Base-by-base conservation (phyloP, 2,113 vertebrate species). In the Cepphus grylle region DNA sequence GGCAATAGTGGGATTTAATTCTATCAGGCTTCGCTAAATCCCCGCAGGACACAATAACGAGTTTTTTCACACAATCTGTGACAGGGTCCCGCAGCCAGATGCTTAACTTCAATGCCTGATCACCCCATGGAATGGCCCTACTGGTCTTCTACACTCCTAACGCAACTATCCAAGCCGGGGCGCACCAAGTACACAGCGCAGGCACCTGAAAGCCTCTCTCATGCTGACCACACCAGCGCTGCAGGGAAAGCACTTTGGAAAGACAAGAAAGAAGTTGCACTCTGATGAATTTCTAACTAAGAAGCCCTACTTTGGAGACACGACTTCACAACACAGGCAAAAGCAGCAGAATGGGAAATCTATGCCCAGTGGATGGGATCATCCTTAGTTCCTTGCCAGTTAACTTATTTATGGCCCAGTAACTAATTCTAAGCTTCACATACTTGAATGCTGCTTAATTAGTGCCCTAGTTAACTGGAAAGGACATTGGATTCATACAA, bases 151-250 rank as follows among this genome's bases (percentile, higher is more conserved):
- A 12, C 32, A 11, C 7, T 42, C 49, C 61, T 58, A 76, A 6
- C 1, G 4, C 38, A 77, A 50, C 30, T 45, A 53, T 2, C 34
- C 43, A n/a, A 0, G 0, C 11, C 0, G 1, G 71, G 43, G 32
- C 16, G n/a, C 52, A 53, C 30, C 26, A 25, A 34, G 43, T 5
- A 56, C 0, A 0, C 0, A 9, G 45, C 19, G 15, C 0, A 2
- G 22, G n/a, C 71, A 91, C 47, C 50, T 12, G 23, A 50, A 58
- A 89, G 69, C 34, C 74, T 5, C 53, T 85, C 58, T 74, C 11
- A 1, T 1, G 7, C 30, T 65, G n/a, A 30, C 23, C 38, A 32
- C 1, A 1, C 11, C 73, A 81, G 23, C 3, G 0, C 56, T 61
- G 15, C 49, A 52, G 43, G 61, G 43, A 81, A 81, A 85, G 43